phyloP scores from a whole-genome alignment of 2,888 invertebrate species.

The Catocala sponsa region DNA sequence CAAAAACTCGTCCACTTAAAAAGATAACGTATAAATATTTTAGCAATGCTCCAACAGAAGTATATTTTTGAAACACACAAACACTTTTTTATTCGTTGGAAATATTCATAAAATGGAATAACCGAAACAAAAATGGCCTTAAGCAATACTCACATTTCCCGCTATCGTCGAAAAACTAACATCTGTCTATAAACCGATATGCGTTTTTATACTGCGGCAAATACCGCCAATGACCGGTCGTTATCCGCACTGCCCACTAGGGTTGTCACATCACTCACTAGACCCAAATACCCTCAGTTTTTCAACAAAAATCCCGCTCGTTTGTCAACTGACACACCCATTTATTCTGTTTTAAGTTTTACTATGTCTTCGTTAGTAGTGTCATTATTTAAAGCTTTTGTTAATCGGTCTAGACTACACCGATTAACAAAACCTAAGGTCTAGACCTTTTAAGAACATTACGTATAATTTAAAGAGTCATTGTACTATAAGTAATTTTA shows the following conservation, averaged over 20 bases:
- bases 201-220: slow-evolving; percentile 25
- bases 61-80: too few relatives aligned
- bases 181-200: slow-evolving; percentile 3
- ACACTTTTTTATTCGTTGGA: too few relatives aligned
- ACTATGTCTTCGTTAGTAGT: slow-evolving; percentile 25
- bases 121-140: neutral
- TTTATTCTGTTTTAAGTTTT: slow-evolving; percentile 25
- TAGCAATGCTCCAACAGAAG: too few relatives aligned
- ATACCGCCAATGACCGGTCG: slow-evolving; percentile 25
- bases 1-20: too few relatives aligned
- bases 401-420: slow-evolving; percentile 6
- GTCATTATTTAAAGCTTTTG: slow-evolving; percentile 17
- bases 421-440: neutral
- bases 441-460: too few relatives aligned
- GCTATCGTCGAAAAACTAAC: slow-evolving; percentile 2
- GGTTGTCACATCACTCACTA: slow-evolving; percentile 39
- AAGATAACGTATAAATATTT: too few relatives aligned
- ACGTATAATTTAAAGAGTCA: too few relatives aligned
- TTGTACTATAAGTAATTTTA: too few relatives aligned
- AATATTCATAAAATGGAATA: too few relatives aligned
- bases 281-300: slow-evolving; percentile 30
- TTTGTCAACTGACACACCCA: slow-evolving; percentile 31
- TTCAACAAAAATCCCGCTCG: slow-evolving; percentile 35
- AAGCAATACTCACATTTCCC: neutral
- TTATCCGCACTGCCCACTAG: slow-evolving; percentile 26